A percentile compares a stretch with the other conserved stretches of the same genome.
Conservation (phyloP, 1,140 invertebrate species). For the Drosophila willistoni region DNA sequence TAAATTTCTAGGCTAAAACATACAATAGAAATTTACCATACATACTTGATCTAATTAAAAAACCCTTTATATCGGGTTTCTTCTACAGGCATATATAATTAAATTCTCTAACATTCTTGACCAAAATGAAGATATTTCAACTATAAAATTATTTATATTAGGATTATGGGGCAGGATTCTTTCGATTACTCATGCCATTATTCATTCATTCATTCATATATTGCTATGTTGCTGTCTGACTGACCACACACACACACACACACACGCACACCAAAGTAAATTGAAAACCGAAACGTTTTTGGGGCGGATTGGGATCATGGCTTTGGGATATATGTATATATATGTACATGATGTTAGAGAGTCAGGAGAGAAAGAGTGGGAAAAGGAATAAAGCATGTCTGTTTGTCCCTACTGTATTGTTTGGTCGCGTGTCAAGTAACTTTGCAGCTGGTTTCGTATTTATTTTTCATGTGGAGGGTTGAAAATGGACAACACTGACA, state of each 20-base stretch:
- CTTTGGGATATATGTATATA: constrained; percentile 2
- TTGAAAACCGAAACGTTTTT: constrained; percentile 19
- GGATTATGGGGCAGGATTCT: neutral
- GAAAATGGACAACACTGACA: constrained; percentile 20
- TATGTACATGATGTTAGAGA: neutral
- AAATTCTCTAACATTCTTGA: too few relatives aligned
- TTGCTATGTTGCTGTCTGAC: neutral
- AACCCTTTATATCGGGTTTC: too few relatives aligned
- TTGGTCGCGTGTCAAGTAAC: constrained; percentile 75
- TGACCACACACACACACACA: neutral
- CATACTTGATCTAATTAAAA: too few relatives aligned
- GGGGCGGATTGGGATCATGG: constrained; percentile 9
- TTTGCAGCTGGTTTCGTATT: constrained; percentile 51
- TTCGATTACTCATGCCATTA: too few relatives aligned
- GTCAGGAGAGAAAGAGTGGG: neutral
- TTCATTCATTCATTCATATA: neutral
- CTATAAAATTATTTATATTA: neutral
- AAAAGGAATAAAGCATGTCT: neutral
- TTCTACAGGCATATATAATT: too few relatives aligned
- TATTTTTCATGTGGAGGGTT: constrained; percentile 40
- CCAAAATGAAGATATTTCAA: neutral
- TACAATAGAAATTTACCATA: too few relatives aligned
- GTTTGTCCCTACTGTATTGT: constrained; percentile 28
- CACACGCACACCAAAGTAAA: neutral
- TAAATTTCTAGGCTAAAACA: too few relatives aligned